Percentiles rank a stretch among this genome's conserved stretches.
These are phyloP conservation scores for Tinamus guttatus DNA, from an alignment of 2,113 vertebrate genomes.

Conservation along the genomic window DNA sequence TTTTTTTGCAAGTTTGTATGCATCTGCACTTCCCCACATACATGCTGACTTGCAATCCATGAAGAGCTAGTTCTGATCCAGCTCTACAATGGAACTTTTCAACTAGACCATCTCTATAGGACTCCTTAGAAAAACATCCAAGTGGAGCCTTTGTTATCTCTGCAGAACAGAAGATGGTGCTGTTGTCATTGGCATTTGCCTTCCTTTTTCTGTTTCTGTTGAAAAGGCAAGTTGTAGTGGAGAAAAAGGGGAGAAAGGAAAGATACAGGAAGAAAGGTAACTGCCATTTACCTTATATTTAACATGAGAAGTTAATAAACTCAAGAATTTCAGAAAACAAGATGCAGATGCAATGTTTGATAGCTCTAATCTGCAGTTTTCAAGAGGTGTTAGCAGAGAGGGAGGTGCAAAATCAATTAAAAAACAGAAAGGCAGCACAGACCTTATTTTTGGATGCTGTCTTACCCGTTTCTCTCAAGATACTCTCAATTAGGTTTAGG, in stretches of 20 bases:
- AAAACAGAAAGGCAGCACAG: background rate
- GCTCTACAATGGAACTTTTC: background rate
- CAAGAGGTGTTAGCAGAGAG: background rate
- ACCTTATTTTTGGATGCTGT: fast-evolving
- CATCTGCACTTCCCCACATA: background rate
- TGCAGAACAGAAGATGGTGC: conserved; percentile 70
- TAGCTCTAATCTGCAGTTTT: background rate
- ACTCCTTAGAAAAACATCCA: background rate
- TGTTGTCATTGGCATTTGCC: conserved; percentile 33
- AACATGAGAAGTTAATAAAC: background rate
- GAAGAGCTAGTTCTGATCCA: background rate
- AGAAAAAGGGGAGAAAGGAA: background rate
- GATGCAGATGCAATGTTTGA: background rate
- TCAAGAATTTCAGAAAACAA: background rate
- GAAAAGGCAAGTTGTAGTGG: background rate
- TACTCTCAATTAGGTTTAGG: background rate
- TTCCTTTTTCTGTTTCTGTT: background rate
- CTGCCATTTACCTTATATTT: background rate
- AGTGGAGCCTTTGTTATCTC: background rate
- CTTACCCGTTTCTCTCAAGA: background rate
- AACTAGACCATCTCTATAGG: background rate
- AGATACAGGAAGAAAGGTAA: background rate
- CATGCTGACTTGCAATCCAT: background rate
- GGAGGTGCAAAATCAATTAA: background rate
- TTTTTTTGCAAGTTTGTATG: background rate